Evolutionary conservation across 2,797 vertebrate genomes (phyloP).

Genomic region (Alca torda): DNA sequence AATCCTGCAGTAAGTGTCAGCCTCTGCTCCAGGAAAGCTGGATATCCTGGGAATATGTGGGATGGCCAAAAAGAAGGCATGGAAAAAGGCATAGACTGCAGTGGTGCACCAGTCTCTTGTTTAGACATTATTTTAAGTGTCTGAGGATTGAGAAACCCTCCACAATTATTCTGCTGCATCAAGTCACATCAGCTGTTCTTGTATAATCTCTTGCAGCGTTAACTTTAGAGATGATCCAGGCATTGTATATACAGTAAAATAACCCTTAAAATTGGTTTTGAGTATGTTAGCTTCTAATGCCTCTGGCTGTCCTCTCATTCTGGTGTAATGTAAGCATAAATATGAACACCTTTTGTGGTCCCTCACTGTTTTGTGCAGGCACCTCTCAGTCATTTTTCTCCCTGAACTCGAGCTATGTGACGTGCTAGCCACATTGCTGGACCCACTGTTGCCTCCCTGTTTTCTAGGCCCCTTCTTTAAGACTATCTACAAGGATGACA

Average conservation of each 20-base stretch:
- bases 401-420: not conserved
- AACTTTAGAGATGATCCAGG: not conserved
- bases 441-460: not conserved
- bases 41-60: not conserved
- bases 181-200: not conserved
- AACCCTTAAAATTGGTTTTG: not conserved
- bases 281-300: not conserved
- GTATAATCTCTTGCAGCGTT: not conserved
- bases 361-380: not conserved
- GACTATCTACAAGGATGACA: not conserved
- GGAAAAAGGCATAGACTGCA: not conserved
- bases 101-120: not conserved
- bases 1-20: slow-evolving; percentile 82
- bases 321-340: not conserved
- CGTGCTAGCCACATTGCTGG: not conserved
- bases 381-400: not conserved
- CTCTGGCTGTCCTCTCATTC: not conserved
- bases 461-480: not conserved
- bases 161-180: not conserved
- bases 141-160: not conserved
- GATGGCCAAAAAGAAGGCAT: not conserved
- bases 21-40: not conserved
- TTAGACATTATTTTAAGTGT: not conserved
- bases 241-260: not conserved
- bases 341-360: not conserved